A percentile compares a stretch with the other conserved stretches of the same genome.
These are phyloP conservation scores for Elaphurus davidianus DNA, from an alignment of 2,113 vertebrate species.

Conservation along the genomic window DNA sequence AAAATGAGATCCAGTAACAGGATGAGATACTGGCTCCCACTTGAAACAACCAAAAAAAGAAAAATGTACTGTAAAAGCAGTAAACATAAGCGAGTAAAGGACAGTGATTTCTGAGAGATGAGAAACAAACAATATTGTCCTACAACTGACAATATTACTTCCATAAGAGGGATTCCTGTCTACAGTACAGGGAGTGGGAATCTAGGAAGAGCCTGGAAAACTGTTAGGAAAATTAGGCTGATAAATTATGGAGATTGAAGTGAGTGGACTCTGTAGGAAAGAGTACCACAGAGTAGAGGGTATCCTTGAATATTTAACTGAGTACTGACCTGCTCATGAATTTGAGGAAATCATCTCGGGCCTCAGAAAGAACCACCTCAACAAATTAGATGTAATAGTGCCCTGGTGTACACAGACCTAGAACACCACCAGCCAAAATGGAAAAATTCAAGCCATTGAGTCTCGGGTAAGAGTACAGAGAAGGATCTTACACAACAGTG, in stretches of 20 bases:
- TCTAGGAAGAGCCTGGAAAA: neutral
- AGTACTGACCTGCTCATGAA: neutral
- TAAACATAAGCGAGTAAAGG: neutral
- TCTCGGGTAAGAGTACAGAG: neutral
- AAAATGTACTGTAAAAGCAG: neutral
- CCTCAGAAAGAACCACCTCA: neutral
- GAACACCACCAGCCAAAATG: neutral
- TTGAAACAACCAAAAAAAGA: neutral
- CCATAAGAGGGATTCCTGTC: neutral
- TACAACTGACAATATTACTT: neutral
- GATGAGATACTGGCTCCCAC: neutral
- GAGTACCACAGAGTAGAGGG: neutral
- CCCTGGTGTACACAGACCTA: neutral
- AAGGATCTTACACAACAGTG: neutral
- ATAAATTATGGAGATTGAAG: neutral
- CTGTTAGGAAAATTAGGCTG: neutral
- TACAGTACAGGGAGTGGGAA: neutral
- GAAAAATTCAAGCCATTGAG: neutral
- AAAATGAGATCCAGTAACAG: neutral
- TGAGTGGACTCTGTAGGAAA: neutral
- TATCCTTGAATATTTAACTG: neutral
- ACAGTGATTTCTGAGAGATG: neutral
- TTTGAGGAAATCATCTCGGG: neutral
- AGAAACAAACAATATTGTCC: neutral
- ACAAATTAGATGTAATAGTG: neutral